phyloP scores from a whole-genome alignment of 53 echinoderm and acorn worm genomes.

The Hippasteria phrygiana region DNA sequence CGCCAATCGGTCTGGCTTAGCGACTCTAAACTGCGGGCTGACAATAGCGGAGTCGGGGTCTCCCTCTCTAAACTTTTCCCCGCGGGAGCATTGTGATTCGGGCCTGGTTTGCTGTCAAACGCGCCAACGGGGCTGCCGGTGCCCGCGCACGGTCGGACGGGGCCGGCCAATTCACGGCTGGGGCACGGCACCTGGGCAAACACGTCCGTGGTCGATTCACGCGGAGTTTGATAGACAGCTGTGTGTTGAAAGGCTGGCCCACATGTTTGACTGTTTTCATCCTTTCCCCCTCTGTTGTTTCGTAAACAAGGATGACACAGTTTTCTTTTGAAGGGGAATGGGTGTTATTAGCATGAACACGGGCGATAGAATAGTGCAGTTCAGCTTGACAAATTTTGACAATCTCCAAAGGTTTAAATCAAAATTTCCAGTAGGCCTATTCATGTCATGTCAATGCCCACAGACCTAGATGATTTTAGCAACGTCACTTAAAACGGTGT shows the following conservation, averaged over 20 bases:
- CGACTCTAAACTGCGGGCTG: conserved; percentile 34
- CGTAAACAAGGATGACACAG: conserved; percentile 55
- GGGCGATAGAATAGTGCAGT: not conserved
- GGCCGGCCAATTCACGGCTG: conserved; percentile 14
- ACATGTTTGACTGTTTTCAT: conserved; percentile 33
- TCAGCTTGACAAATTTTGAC: not conserved
- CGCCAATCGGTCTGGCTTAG: conserved; percentile 48
- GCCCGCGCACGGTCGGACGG: conserved; percentile 28
- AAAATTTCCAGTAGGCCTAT: no score
- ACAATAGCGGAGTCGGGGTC: conserved; percentile 15
- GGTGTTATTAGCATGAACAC: not conserved
- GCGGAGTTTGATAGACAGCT: conserved; percentile 38
- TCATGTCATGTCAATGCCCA: no score
- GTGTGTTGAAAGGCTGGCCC: conserved; percentile 23
- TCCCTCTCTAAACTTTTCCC: conserved; percentile 27
- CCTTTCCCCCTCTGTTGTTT: conserved; percentile 22
- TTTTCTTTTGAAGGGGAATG: not conserved
- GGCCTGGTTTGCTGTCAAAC: not conserved
- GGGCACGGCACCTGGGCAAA: conserved; percentile 48
- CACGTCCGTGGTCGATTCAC: conserved; percentile 7
- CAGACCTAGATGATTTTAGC: no score
- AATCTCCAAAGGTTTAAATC: no score
- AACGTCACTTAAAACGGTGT: no score
- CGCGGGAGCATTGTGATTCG: conserved; percentile 36
- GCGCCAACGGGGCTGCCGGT: conserved; percentile 14